phyloP scores from a whole-genome alignment of 2,113 vertebrate genomes.

The Cisticola juncidis region DNA sequence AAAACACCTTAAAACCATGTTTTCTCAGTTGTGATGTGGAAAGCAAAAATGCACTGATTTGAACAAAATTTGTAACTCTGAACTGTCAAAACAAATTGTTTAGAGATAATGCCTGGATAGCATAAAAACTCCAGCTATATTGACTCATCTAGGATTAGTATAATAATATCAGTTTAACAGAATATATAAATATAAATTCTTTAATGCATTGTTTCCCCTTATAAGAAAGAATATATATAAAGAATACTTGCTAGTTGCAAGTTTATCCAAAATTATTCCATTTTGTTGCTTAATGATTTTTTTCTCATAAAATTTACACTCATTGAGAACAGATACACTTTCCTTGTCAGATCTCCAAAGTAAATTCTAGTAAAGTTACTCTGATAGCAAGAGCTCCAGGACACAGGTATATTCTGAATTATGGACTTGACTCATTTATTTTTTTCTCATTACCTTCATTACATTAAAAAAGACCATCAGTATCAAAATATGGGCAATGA shows the following conservation, averaged over 20 bases:
- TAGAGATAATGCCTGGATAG: neutral
- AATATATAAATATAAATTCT: neutral
- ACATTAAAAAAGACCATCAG: neutral
- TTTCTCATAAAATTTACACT: neutral
- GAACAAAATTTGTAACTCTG: neutral
- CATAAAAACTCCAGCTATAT: neutral
- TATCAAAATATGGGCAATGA: neutral
- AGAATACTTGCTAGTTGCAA: neutral
- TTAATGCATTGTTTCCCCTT: neutral
- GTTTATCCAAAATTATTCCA: fast-evolving
- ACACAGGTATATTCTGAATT: neutral
- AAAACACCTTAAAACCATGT: fast-evolving
- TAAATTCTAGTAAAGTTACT: neutral
- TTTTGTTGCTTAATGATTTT: neutral
- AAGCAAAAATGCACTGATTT: neutral
- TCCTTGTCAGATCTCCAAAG: neutral
- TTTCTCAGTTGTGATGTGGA: neutral
- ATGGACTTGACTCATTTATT: fast-evolving
- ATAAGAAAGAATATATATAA: neutral
- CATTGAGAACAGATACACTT: neutral
- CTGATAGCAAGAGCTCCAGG: neutral
- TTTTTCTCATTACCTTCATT: neutral
- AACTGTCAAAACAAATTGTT: neutral
- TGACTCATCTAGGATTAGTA: neutral
- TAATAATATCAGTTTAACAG: neutral